phyloP scores from a whole-genome alignment of 2,888 invertebrate species.

The Slavum lentiscoides region DNA sequence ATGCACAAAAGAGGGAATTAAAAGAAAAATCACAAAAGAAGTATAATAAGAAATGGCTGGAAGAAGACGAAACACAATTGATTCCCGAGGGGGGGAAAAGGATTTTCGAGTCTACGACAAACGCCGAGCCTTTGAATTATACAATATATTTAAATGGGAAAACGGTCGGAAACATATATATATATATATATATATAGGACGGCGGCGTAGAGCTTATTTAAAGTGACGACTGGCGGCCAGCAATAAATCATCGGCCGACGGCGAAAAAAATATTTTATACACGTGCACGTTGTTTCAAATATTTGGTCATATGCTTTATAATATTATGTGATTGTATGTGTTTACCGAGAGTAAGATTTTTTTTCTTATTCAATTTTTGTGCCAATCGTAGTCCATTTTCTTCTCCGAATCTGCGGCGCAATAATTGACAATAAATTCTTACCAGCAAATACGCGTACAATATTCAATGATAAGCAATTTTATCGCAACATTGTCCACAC shows the following conservation, averaged over 20 bases:
- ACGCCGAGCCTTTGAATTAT: conserved; percentile 48
- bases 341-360: too few species aligned
- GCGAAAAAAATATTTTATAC: conserved; percentile 29
- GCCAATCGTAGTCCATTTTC: too few species aligned
- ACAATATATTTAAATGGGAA: conserved; percentile 43
- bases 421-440: too few species aligned
- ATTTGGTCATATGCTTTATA: conserved; percentile 4
- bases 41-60: background rate
- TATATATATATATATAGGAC: conserved; percentile 39
- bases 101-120: conserved; percentile 38
- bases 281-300: conserved; percentile 11
- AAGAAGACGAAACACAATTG: conserved; percentile 33
- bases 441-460: too few species aligned
- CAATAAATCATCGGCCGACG: conserved; percentile 37
- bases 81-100: conserved; percentile 11
- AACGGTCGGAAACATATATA: conserved; percentile 29
- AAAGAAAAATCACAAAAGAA: conserved; percentile 1
- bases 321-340: conserved; percentile 14
- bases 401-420: too few species aligned
- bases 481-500: too few species aligned
- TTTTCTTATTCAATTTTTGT: too few species aligned
- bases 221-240: conserved; percentile 1
- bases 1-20: background rate
- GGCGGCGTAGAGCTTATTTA: conserved; percentile 40
- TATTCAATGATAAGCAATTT: too few species aligned